Base-by-base conservation (phyloP, 2,888 invertebrate species). In the Poecilus cupreus region DNA sequence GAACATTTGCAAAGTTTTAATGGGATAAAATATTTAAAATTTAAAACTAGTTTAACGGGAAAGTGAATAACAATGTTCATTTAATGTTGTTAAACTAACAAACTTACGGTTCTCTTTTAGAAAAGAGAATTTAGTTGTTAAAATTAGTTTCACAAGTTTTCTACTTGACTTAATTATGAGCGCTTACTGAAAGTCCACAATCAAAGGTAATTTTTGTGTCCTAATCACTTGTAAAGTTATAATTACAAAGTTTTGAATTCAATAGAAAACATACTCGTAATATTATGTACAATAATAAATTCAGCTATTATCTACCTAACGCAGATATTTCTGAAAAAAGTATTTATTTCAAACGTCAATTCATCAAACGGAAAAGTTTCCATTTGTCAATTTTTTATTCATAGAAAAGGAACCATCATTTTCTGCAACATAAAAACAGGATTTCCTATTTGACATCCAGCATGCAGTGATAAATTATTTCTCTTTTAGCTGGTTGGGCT, bases 401-500 rank as follows among this genome's bases (percentile, higher is more conserved):
- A 49, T 49, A 18, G 6, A 64, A 26, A 2, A 13, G 22, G 26
- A 24, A 13, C n/a, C 43, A 26, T 20, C 49, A 46, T 46, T 72
- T 43, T 43, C 11, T 13, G 22, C 43, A 68, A 68, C 11, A 39
- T 18, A 20, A 64, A 64, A 64, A 43, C 49, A 2, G 18, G 13
- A 13, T 13, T 49, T 74, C 32, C 26, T 6, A 60, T 60, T 26
- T 60, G 60, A 60, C 32, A 22, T 57, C 10, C 13, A 13, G 3
- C 22, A 24, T 60, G 13, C 24, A 49, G 24, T 74, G 49, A 74
- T 74, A 74, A 49, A 49, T 74, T 74, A 49, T 74, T 22, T 74
- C 22, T 24, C 82, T 88, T 88, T 64, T 89, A 96, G 96, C 89
- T 95, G 95, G 92, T 90, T 98, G 11, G 97, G 97, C 54, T 96